Conservation (phyloP, 2,888 invertebrate species). For the Nomada fucata region DNA sequence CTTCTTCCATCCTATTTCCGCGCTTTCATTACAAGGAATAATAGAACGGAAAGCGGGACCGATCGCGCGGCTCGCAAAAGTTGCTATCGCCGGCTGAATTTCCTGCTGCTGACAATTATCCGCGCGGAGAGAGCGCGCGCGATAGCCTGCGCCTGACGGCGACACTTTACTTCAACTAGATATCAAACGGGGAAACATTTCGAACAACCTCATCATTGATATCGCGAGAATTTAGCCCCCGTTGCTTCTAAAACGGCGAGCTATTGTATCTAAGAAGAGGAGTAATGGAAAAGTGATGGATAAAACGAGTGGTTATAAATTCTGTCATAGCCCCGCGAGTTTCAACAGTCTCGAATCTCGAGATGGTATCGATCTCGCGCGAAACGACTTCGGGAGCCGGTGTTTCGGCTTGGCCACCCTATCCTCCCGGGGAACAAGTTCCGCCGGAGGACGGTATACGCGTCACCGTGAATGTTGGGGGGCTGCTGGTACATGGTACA, state of each 20-base stretch:
- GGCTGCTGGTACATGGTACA: constrained; percentile 58
- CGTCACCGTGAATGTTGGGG: constrained; percentile 44
- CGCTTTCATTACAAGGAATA: constrained; percentile 60
- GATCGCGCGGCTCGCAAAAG: constrained; percentile 59
- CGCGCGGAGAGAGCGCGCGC: constrained; percentile 38
- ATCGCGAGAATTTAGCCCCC: constrained; percentile 18
- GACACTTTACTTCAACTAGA: constrained; percentile 49
- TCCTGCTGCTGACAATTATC: constrained; percentile 64
- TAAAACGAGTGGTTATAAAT: neutral
- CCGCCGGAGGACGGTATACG: constrained; percentile 21
- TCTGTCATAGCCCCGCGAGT: neutral
- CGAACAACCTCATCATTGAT: constrained; percentile 10
- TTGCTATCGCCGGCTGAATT: constrained; percentile 62
- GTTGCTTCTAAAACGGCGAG: neutral
- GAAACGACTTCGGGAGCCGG: constrained; percentile 30
- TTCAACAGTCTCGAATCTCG: constrained; percentile 16
- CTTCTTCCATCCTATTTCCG: constrained; percentile 61
- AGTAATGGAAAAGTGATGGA: neutral
- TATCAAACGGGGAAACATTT: constrained; percentile 39
- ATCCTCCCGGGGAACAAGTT: constrained; percentile 52
- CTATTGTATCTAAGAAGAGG: neutral
- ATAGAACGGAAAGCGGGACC: constrained; percentile 61
- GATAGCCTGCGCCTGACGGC: constrained; percentile 48
- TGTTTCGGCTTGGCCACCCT: constrained; percentile 43
- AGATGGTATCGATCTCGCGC: constrained; percentile 45